Conservation (phyloP, 2,888 invertebrate species). For the Eugnorisma glareosa region DNA sequence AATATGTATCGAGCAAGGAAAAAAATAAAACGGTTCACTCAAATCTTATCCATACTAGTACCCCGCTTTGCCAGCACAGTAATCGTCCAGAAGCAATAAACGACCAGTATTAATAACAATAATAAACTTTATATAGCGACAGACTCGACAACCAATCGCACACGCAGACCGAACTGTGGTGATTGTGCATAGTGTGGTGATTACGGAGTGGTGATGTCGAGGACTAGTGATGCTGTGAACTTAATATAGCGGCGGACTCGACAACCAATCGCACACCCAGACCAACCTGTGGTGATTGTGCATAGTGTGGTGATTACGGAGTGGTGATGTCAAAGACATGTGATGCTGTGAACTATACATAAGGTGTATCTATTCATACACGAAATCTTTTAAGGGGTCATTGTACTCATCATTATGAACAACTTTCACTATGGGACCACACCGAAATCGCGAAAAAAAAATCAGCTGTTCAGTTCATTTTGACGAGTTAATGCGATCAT, state of each 20-base stretch:
- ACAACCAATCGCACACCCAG: background rate
- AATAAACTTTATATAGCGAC: constrained; percentile 68
- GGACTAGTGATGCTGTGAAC: background rate
- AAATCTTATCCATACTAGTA: constrained; percentile 63
- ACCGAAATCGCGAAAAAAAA: no score
- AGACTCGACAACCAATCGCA: constrained; percentile 60
- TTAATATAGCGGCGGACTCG: background rate
- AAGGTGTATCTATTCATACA: no score
- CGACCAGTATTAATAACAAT: constrained; percentile 73
- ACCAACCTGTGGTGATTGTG: constrained; percentile 15
- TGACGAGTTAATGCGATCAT: no score
- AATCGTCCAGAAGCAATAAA: constrained; percentile 75
- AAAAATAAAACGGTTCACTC: background rate
- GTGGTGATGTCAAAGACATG: no score
- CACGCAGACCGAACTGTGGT: background rate
- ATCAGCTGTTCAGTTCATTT: no score
- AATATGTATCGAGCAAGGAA: background rate
- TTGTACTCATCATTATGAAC: no score
- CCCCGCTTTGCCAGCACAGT: constrained; percentile 30
- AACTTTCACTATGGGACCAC: no score
- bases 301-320: background rate
- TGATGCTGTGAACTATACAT: background rate
- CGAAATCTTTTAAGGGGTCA: no score
- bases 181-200: constrained; percentile 26
- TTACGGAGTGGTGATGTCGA: constrained; percentile 12